phyloP scores from a whole-genome alignment of 2,888 invertebrate species.

The Seira ritae region DNA sequence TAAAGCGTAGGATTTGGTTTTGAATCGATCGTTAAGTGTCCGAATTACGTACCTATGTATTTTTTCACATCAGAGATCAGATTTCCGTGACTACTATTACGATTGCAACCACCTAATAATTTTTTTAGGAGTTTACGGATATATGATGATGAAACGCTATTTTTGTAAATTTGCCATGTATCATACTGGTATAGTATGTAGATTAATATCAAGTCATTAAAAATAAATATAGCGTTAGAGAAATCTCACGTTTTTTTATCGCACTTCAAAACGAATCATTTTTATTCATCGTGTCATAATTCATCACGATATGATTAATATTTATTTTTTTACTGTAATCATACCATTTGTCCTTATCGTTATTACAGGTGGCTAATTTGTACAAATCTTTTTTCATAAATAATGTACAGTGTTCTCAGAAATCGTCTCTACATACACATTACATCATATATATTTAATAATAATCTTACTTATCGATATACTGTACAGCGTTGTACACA shows the following conservation, averaged over 20 bases:
- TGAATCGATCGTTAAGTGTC: too few relatives aligned
- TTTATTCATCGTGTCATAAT: conserved; percentile 53
- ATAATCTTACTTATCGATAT: not conserved
- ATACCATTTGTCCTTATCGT: conserved; percentile 36
- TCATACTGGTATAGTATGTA: too few relatives aligned
- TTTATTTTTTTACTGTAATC: conserved; percentile 22
- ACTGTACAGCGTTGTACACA: conserved; percentile 40
- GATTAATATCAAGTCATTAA: too few relatives aligned
- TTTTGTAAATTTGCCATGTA: too few relatives aligned
- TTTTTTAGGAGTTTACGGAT: too few relatives aligned
- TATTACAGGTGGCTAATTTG: conserved; percentile 62
- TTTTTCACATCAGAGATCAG: too few relatives aligned
- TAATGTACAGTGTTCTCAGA: conserved; percentile 55
- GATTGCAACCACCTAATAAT: too few relatives aligned
- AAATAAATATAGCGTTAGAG: too few relatives aligned
- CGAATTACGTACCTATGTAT: too few relatives aligned
- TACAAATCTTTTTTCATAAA: conserved; percentile 63
- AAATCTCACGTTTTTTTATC: conserved; percentile 30
- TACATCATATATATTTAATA: not conserved
- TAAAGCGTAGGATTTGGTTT: too few relatives aligned
- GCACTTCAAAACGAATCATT: conserved; percentile 56
- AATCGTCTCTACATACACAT: conserved; percentile 5
- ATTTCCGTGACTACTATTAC: too few relatives aligned
- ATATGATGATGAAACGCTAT: too few relatives aligned
- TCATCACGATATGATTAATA: conserved; percentile 41